Conservation (phyloP, 64 coral and sea anemone species). For the Acropora yongei region DNA sequence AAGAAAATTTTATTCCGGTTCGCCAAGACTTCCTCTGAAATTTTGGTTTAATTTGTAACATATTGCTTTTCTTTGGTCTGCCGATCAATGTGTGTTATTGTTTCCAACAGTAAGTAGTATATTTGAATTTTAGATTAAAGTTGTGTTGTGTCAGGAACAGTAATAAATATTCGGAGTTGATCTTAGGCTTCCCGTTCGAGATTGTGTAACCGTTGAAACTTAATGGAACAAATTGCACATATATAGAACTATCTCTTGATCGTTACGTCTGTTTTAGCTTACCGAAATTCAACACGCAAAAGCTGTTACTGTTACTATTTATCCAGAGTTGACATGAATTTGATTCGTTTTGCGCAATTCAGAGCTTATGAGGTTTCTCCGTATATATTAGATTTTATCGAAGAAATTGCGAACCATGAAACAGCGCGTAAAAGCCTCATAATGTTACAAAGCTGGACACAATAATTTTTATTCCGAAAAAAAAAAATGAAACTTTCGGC, state of each 20-base stretch:
- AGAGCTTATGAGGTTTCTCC: not conserved
- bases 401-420: not conserved
- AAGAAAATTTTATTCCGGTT: not conserved
- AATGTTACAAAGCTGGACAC: not conserved
- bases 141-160: conserved; percentile 9
- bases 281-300: conserved; percentile 4
- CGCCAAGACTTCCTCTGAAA: not conserved
- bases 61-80: not conserved
- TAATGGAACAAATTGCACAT: not conserved
- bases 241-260: not conserved
- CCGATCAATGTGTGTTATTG: not conserved
- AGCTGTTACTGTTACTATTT: not conserved
- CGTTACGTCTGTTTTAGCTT: conserved; percentile 1
- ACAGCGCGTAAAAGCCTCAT: not conserved
- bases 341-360: conserved; percentile 16
- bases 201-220: not conserved
- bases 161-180: not conserved
- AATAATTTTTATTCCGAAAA: not conserved
- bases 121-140: conserved; percentile 38
- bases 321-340: not conserved
- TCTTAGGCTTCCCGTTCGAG: not conserved
- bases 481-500: not conserved
- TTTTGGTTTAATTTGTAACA: conserved; percentile 1
- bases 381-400: not conserved
- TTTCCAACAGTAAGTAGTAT: not conserved